Percentiles rank a stretch among this genome's conserved stretches.
Conservation (phyloP, 2,113 vertebrate species). For the Mola mola region DNA sequence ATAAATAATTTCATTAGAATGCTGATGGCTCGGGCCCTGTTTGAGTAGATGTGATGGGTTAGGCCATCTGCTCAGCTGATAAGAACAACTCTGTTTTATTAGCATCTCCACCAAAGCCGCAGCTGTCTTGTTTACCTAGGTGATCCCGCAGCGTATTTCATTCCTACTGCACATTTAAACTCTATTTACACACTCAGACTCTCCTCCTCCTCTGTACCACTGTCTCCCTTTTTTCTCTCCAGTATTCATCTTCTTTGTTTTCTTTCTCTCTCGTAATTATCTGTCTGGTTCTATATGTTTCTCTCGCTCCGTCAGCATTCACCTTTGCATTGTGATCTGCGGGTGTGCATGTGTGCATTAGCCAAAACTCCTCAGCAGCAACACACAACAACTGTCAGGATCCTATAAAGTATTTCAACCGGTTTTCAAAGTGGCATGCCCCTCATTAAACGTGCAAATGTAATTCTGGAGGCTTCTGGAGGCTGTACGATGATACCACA, state of each 20-base stretch:
- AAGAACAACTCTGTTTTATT: slow-evolving; percentile 82
- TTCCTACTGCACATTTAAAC: slow-evolving; percentile 80
- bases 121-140: slow-evolving; percentile 79
- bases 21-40: slow-evolving; percentile 77
- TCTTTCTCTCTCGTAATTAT: slow-evolving; percentile 59
- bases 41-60: slow-evolving; percentile 79
- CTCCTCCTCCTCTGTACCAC: slow-evolving; percentile 55
- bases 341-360: too few species aligned
- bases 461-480: too few species aligned
- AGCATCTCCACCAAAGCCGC: slow-evolving; percentile 78
- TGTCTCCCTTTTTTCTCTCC: slow-evolving; percentile 44
- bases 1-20: slow-evolving; percentile 83
- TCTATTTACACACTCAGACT: slow-evolving; percentile 78
- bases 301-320: slow-evolving; percentile 8
- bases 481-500: too few species aligned
- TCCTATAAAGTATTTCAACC: too few species aligned
- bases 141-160: slow-evolving; percentile 76
- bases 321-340: background rate
- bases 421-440: too few species aligned
- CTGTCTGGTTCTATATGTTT: slow-evolving; percentile 52
- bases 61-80: slow-evolving; percentile 81
- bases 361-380: too few species aligned
- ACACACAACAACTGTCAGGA: too few species aligned
- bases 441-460: too few species aligned
- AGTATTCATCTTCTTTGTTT: slow-evolving; percentile 50